phyloP scores from a whole-genome alignment of 2,888 invertebrate species.

The Eugnorisma glareosa region DNA sequence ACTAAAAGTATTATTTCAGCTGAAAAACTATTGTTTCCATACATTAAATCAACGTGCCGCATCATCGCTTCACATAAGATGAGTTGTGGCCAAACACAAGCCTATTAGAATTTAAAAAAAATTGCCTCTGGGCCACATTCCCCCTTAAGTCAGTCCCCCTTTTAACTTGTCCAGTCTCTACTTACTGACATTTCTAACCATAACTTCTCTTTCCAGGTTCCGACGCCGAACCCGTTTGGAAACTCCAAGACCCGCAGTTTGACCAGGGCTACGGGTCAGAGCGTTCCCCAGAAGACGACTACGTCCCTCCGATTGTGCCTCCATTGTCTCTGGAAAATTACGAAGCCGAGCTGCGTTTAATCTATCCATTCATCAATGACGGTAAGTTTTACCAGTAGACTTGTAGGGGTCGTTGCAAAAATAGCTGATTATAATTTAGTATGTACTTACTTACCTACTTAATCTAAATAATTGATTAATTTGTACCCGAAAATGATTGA shows the following conservation, averaged over 20 bases:
- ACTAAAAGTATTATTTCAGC: background rate
- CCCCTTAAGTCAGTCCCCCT: background rate
- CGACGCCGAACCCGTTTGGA: conserved; percentile 89
- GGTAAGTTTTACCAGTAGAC: conserved; percentile 85
- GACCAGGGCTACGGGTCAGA: conserved; percentile 95
- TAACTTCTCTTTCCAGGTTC: conserved; percentile 82
- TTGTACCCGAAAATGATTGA: background rate
- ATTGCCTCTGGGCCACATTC: background rate
- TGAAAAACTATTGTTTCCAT: background rate
- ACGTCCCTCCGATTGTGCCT: conserved; percentile 92
- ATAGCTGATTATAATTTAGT: background rate
- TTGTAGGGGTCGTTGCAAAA: background rate
- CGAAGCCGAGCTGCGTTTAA: conserved; percentile 91
- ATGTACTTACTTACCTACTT: background rate
- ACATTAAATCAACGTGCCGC: too few species aligned
- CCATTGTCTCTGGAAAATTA: conserved; percentile 90
- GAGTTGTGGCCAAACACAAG: too few species aligned
- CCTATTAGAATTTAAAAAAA: too few species aligned
- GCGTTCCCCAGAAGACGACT: conserved; percentile 94
- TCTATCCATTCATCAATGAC: conserved; percentile 93
- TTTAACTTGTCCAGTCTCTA: background rate
- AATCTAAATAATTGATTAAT: background rate
- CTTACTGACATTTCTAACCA: conserved; percentile 11
- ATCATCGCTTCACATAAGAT: too few species aligned
- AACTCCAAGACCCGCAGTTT: conserved; percentile 90